These are phyloP conservation scores for Cyprinus carpio DNA, from an alignment of 2,113 vertebrate genomes.

Conservation along the genomic window DNA sequence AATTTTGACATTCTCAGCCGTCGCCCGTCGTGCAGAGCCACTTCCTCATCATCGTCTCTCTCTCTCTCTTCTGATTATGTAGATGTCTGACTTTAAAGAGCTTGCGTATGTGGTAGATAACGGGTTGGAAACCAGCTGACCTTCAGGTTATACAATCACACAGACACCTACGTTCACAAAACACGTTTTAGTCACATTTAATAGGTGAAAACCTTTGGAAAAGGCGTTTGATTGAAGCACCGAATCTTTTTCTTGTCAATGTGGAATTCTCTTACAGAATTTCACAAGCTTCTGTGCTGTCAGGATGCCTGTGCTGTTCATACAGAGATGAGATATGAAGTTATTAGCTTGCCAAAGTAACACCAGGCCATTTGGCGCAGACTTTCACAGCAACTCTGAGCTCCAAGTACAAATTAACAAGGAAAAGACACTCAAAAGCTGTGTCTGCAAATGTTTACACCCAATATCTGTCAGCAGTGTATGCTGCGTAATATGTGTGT, in stretches of 20 bases:
- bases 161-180: neutral
- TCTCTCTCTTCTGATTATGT: conserved; percentile 50
- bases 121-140: conserved; percentile 29
- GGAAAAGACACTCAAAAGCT: conserved; percentile 44
- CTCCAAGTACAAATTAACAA: conserved; percentile 22
- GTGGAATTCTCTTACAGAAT: neutral
- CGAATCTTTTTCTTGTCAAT: neutral
- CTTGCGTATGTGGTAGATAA: conserved; percentile 52
- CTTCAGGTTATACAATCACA: conserved; percentile 48
- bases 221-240: neutral
- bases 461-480: conserved; percentile 63
- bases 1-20: conserved; percentile 64
- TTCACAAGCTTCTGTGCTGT: neutral
- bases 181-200: neutral
- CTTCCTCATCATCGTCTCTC: conserved; percentile 48
- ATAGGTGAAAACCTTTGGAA: neutral
- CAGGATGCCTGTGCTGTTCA: conserved; percentile 11
- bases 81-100: conserved; percentile 59
- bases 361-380: conserved; percentile 25
- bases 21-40: conserved; percentile 47
- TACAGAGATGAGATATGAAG: conserved; percentile 6
- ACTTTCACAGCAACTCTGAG: conserved; percentile 23
- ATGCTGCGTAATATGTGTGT: conserved; percentile 35
- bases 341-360: conserved; percentile 28
- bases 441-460: conserved; percentile 64